Conservation (phyloP, 2,888 invertebrate species). For the Eupelmus urozonus region DNA sequence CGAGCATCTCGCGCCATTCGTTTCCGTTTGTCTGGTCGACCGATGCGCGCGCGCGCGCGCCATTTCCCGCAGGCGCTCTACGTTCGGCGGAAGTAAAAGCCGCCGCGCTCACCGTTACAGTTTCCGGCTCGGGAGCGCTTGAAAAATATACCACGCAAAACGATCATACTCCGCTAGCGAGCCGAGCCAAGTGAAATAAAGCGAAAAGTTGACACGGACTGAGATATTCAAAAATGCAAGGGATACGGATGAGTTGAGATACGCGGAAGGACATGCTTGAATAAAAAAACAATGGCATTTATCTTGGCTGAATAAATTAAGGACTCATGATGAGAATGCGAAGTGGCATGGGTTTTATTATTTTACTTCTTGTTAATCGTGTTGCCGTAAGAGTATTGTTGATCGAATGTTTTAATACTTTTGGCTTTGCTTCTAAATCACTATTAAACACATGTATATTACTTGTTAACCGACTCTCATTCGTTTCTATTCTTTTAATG, state of each 20-base stretch:
- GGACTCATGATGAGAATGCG: background rate
- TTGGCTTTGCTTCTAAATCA: too few relatives aligned
- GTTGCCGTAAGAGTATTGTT: too few relatives aligned
- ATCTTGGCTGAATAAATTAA: too few relatives aligned
- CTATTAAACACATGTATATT: too few relatives aligned
- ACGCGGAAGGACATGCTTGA: background rate
- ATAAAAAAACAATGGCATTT: too few relatives aligned
- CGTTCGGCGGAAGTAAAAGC: slow-evolving; percentile 33
- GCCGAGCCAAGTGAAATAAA: slow-evolving; percentile 32
- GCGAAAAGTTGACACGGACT: background rate
- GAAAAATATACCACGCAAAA: slow-evolving; percentile 43
- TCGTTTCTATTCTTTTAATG: too few relatives aligned
- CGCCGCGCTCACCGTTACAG: slow-evolving; percentile 37
- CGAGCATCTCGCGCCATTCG: slow-evolving; percentile 58
- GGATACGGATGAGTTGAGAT: too few relatives aligned
- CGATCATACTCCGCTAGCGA: slow-evolving; percentile 13
- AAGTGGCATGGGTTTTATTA: too few relatives aligned
- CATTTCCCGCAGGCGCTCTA: slow-evolving; percentile 21
- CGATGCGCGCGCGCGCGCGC: too few relatives aligned
- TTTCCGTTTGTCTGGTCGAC: slow-evolving; percentile 55
- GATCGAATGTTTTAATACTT: too few relatives aligned
- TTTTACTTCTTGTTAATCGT: too few relatives aligned
- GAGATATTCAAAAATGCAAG: background rate
- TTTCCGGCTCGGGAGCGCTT: slow-evolving; percentile 39
- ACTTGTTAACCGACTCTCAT: too few relatives aligned